Evolutionary conservation across 2,888 invertebrate genomes (phyloP), one percentile per base, ranked within the genome.

Genomic region (Onthophagus sagittarius): DNA sequence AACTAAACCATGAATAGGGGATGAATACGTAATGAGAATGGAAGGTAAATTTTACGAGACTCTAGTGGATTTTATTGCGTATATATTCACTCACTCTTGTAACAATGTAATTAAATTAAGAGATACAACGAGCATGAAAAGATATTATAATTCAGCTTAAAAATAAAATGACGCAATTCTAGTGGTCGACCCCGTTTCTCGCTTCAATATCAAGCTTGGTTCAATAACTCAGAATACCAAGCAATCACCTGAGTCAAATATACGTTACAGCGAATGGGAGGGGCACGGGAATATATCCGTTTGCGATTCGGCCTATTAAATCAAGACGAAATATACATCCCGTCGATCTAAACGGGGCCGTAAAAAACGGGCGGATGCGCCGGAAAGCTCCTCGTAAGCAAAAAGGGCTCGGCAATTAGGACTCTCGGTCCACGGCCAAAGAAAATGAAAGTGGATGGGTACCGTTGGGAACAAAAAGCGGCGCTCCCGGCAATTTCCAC

Each of bases 361-460:
- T 67, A 23, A 67, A 67, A 67, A 67, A 23, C n/a, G 23, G 67
- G 67, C 13, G 67, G 31, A 67, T 23, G 67, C 15, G 67, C 67
- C 67, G 67, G 67, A n/a, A 32, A 67, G n/a, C 39, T 11, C 67
- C 11, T 32, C 15, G 67, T 32, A 23, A 23, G 67, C 67, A 67
- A 67, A 67, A 67, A 67, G 31, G 67, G 39, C 11, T 67, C 31
- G 15, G 67, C 67, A 67, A 67, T 67, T 67, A 67, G 67, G 32
- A 23, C 31, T 67, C 31, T n/a, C n/a, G 31, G 67, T 23, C 31
- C 23, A n/a, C 67, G 67, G 64, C 15, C 11, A 32, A 67, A 67
- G 67, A 67, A 67, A 67, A 67, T 67, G 67, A 67, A 67, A 67
- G 67, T 67, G 67, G 67, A 23, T 31, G 67, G 67, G 67, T 67